Evolutionary conservation across 2,888 invertebrate species (phyloP), one percentile per base, ranked within the genome.

Genomic region (Lucinisca nassula): DNA sequence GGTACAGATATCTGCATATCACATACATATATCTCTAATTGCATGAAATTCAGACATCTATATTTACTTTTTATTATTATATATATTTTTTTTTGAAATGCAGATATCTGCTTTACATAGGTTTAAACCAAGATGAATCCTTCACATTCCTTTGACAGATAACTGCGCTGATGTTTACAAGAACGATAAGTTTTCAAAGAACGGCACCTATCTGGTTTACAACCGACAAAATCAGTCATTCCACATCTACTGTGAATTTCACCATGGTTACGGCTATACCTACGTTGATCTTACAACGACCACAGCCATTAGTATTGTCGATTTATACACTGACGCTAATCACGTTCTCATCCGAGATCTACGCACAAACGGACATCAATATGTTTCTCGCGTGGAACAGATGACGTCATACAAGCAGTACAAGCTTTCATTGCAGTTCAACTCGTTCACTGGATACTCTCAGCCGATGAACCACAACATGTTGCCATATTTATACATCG

Each of bases 171-270:
- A 91, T 38, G 76, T 91, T 12, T 91, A 87, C 75, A 85, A 30
- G 35, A 70, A 55, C 2, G 75, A 90, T 40, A 77, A 80, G 12
- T 55, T 79, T 1, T 79, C 78, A 24, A 55, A 40, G 1, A 87
- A 79, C 58, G 91, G 91, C 0, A 73, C 73, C 0, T 91, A 86
- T 58, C 78, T 67, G 27, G 84, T 91, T 6, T 84, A 85, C 61
- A 91, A 91, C 76, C 72, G 74, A 32, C 79, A 91, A 32, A 45
- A 85, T 12, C 82, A 91, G 72, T 30, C 80, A 0, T 90, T 79
- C 61, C 76, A 86, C 10, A 90, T 92, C 6, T 92, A 89, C 77
- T 92, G 92, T 61, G 89, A 87, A 27, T 88, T 92, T 49, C 82
- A 89, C 38, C 24, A 75, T n/a, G 83, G 84, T 12, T 92, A 85